Base-by-base conservation (phyloP, 1,140 invertebrate species). In the Armadillidium nasatum region DNA sequence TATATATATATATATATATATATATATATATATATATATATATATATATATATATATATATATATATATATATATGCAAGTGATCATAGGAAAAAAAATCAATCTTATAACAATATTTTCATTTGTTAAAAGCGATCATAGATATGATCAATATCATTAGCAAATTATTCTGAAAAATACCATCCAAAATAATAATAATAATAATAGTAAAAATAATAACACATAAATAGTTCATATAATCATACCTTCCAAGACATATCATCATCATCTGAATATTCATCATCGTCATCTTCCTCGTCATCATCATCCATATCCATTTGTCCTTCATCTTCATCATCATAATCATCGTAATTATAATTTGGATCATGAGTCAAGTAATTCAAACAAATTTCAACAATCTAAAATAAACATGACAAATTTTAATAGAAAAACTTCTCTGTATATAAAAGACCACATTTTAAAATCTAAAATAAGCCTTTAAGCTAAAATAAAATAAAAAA, bases 261-360 rank as follows among this genome's bases (percentile, higher is more conserved):
- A 85, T 99, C 98, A 86, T 98, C 96, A 85, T 99, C 96, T 50
- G 95, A 97, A 84, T 98, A 99, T 82, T 96, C 94, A 82, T 96
- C 94, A 80, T 96, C 95, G 67, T 91, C 92, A 75, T 92, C 90
- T 66, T 91, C 91, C 66, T 89, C 92, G 76, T 92, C 90, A 15
- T 92, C 89, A 73, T 89, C 88, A 75, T 90, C 88, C 60, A 87
- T 88, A 78, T 90, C 89, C 45, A 82, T 76, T 46, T 83, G 82
- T 84, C 76, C 87, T 83, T 85, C 90, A 66, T 87, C 86, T 73
- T 89, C 88, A 71, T 88, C 88, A 67, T 88, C 88, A 78, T 91
- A 91, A 82, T 94, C 92, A 82, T 97, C 95, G 83, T 98, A 98
- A 86, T 98, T 98, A 84, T 98, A 99, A 84, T 99, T 99, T 7